Conservation (phyloP, 2,888 invertebrate species). For the Rhingia campestris region DNA sequence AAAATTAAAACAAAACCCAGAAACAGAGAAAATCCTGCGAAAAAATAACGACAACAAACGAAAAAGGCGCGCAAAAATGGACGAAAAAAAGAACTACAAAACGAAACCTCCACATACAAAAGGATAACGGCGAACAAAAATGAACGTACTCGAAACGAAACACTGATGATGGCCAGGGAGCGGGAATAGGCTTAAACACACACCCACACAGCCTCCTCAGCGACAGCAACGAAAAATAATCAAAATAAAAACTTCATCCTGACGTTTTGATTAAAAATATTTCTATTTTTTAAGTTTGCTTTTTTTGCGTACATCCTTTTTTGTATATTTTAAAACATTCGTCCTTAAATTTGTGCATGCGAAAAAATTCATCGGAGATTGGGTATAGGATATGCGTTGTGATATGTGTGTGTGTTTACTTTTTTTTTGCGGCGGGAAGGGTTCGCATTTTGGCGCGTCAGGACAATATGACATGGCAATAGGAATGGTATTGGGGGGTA, state of each 20-base stretch:
- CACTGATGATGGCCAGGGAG: neutral
- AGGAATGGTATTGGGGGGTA: constrained; percentile 29
- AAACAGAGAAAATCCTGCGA: constrained; percentile 68
- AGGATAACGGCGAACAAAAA: constrained; percentile 58
- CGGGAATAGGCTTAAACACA: neutral
- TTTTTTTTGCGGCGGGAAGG: constrained; percentile 5
- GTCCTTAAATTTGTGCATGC: constrained; percentile 57
- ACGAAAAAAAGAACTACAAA: constrained; percentile 39
- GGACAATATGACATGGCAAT: constrained; percentile 23
- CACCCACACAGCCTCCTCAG: neutral
- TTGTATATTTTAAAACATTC: constrained; percentile 39
- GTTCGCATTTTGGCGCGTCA: constrained; percentile 42
- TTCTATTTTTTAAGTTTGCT: constrained; percentile 68
- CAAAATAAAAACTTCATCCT: constrained; percentile 71
- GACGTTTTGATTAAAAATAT: constrained; percentile 75
- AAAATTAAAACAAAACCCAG: constrained; percentile 39
- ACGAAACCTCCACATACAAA: constrained; percentile 63
- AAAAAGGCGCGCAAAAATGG: constrained; percentile 61
- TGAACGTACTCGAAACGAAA: constrained; percentile 23
- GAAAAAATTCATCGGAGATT: constrained; percentile 12
- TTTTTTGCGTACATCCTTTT: constrained; percentile 29
- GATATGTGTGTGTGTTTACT: constrained; percentile 16
- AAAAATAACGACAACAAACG: constrained; percentile 66
- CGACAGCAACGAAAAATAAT: constrained; percentile 70
- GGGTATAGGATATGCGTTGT: constrained; percentile 45